Percentiles rank a stretch among this genome's conserved stretches.
Conservation (phyloP, 2,113 vertebrate species). For the Caracal caracal region DNA sequence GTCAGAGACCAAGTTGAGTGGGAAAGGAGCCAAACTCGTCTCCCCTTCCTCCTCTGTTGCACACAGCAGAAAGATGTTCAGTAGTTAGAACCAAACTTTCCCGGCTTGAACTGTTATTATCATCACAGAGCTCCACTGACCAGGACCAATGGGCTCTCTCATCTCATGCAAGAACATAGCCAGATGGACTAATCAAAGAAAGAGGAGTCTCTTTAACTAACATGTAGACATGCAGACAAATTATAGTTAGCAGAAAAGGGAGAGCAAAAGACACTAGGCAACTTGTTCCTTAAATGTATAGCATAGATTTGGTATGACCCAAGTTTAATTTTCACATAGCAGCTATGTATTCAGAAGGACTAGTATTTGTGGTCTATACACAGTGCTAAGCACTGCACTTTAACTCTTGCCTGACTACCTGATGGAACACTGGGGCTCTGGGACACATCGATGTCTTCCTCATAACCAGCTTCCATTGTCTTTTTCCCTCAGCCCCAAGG, state of each 20-base stretch:
- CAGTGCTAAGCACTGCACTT: neutral
- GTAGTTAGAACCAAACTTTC: neutral
- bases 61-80: neutral
- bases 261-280: constrained; percentile 43
- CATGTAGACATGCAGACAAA: neutral
- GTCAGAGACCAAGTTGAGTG: neutral
- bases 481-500: neutral
- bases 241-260: constrained; percentile 6
- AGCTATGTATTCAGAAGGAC: neutral
- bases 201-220: neutral
- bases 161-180: neutral
- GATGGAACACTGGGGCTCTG: neutral
- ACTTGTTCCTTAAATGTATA: constrained; percentile 5
- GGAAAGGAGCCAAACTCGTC: neutral
- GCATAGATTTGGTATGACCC: neutral
- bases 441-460: neutral
- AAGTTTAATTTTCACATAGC: neutral
- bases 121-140: neutral
- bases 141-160: neutral
- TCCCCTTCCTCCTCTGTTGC: neutral
- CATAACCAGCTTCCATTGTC: neutral
- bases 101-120: neutral
- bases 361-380: no score
- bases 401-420: neutral
- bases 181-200: constrained; percentile 14